Evolutionary conservation across 2,113 vertebrate genomes (phyloP).

Genomic region (Myotis davidii): DNA sequence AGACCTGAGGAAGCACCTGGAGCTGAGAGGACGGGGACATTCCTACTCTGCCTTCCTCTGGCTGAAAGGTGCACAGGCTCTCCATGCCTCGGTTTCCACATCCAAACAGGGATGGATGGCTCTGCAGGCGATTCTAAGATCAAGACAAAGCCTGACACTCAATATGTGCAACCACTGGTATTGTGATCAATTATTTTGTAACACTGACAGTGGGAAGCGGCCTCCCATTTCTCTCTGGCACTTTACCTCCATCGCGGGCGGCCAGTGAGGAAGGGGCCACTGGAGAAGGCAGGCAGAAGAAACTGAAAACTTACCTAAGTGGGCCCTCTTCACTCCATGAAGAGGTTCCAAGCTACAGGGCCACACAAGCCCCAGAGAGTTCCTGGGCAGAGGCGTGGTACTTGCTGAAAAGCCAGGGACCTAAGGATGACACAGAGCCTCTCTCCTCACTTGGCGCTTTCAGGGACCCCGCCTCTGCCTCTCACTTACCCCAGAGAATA

Average conservation of each 20-base stretch:
- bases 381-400: fast-evolving
- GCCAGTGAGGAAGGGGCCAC: background rate
- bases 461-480: fast-evolving
- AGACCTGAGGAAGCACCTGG: background rate
- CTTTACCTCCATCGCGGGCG: background rate
- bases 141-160: background rate
- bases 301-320: background rate
- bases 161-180: fast-evolving
- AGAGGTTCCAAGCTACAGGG: background rate
- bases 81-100: background rate
- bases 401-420: background rate
- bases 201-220: background rate
- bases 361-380: background rate
- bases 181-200: background rate
- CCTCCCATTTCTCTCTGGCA: background rate
- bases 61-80: background rate
- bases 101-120: background rate
- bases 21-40: background rate
- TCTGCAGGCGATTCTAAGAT: background rate
- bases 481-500: fast-evolving
- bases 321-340: background rate
- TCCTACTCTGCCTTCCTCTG: background rate
- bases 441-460: background rate
- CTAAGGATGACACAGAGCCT: background rate
- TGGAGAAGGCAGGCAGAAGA: background rate